Evolutionary conservation across 2,797 vertebrate genomes (phyloP).

Genomic region (Cuniculus paca): DNA sequence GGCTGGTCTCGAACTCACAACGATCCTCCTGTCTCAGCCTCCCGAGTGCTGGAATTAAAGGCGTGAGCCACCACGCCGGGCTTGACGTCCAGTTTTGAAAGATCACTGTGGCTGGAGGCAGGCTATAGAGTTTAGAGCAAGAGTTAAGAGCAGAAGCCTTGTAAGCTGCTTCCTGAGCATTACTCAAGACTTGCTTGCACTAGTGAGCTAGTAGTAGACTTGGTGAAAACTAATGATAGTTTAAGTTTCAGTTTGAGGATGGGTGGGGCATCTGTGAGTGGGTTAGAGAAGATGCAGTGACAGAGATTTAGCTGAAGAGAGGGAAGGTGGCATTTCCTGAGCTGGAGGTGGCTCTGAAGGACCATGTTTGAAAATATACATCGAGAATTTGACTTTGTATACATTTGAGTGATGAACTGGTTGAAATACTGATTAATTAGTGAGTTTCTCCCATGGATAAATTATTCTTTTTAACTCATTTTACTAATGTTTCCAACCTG

Average conservation of each 20-base stretch:
- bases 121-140: background rate
- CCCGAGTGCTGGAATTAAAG: too few relatives aligned
- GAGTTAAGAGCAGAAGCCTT: background rate
- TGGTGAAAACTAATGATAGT: too few relatives aligned
- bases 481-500: background rate
- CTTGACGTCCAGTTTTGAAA: background rate
- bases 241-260: background rate
- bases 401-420: background rate
- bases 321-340: background rate
- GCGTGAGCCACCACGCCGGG: too few relatives aligned
- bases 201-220: background rate
- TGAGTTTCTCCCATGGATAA: background rate
- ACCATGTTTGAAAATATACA: too few relatives aligned
- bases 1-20: too few relatives aligned
- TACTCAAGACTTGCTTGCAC: background rate
- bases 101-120: background rate
- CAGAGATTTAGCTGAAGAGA: background rate
- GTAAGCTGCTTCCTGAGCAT: accelerated
- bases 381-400: background rate
- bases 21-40: too few relatives aligned
- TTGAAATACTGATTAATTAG: background rate
- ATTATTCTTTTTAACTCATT: background rate
- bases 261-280: too few relatives aligned
- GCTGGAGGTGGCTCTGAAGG: background rate
- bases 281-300: too few relatives aligned